phyloP scores from a whole-genome alignment of 2,888 invertebrate species.

The Apocheima hispidaria region DNA sequence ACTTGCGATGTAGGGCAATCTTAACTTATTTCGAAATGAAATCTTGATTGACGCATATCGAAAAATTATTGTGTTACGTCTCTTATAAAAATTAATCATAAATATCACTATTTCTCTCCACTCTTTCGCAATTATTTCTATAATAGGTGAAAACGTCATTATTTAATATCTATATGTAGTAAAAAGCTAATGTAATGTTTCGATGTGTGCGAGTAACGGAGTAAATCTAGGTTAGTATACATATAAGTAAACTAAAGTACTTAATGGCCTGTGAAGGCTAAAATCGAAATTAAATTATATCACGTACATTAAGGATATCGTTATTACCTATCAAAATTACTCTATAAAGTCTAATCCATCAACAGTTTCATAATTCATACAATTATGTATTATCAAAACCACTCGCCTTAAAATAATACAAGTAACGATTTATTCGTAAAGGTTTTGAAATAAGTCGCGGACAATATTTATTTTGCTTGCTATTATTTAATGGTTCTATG shows the following conservation, averaged over 20 bases:
- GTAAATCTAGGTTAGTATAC: not conserved
- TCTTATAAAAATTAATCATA: constrained; percentile 42
- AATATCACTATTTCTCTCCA: constrained; percentile 35
- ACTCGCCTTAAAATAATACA: constrained; percentile 3
- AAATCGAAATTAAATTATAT: not conserved
- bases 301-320: not conserved
- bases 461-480: constrained; percentile 17
- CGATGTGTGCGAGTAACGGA: not conserved
- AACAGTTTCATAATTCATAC: constrained; percentile 13
- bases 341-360: constrained; percentile 9
- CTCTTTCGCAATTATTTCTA: not conserved
- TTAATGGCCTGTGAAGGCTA: not conserved
- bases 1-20: constrained; percentile 80
- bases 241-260: no score
- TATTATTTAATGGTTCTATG: constrained; percentile 20
- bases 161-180: not conserved
- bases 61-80: constrained; percentile 57
- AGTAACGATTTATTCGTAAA: constrained; percentile 6
- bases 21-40: constrained; percentile 73
- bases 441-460: constrained; percentile 19
- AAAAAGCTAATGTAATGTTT: not conserved
- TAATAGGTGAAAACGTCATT: not conserved
- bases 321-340: constrained; percentile 2
- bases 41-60: constrained; percentile 72
- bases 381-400: constrained; percentile 16